phyloP scores from a whole-genome alignment of 64 coral and sea anemone species.

The Pocillopora damicornis region DNA sequence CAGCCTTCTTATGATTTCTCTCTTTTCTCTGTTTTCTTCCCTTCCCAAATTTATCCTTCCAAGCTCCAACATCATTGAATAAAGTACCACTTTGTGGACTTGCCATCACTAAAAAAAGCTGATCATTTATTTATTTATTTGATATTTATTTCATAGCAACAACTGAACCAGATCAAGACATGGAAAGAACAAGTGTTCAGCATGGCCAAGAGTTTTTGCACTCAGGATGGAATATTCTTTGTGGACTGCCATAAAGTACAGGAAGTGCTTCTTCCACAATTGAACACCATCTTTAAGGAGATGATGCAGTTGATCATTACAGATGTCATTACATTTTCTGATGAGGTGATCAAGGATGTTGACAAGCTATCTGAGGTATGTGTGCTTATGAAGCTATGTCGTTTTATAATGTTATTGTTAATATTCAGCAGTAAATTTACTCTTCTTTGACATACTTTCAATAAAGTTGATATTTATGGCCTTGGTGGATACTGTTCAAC shows the following conservation, averaged over 20 bases:
- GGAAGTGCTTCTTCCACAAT: slow-evolving; percentile 53
- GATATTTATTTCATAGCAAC: slow-evolving; percentile 51
- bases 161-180: slow-evolving; percentile 70
- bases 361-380: slow-evolving; percentile 64
- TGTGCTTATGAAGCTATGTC: too few species aligned
- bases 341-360: slow-evolving; percentile 63
- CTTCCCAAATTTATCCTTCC: too few species aligned
- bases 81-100: too few species aligned
- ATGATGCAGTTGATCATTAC: slow-evolving; percentile 66
- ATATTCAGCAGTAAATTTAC: too few species aligned
- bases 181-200: slow-evolving; percentile 82
- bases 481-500: too few species aligned
- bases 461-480: too few species aligned
- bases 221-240: slow-evolving; percentile 83
- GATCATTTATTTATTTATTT: slow-evolving; percentile 3
- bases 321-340: slow-evolving; percentile 68
- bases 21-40: too few species aligned
- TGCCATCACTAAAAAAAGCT: neutral
- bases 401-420: too few species aligned
- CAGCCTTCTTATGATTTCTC: too few species aligned
- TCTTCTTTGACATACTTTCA: too few species aligned
- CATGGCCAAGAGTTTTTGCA: slow-evolving; percentile 77
- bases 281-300: slow-evolving; percentile 76
- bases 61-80: too few species aligned
- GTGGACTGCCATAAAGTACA: slow-evolving; percentile 75